phyloP scores from a whole-genome alignment of 2,113 vertebrate genomes.

The Rhipidura dahli region DNA sequence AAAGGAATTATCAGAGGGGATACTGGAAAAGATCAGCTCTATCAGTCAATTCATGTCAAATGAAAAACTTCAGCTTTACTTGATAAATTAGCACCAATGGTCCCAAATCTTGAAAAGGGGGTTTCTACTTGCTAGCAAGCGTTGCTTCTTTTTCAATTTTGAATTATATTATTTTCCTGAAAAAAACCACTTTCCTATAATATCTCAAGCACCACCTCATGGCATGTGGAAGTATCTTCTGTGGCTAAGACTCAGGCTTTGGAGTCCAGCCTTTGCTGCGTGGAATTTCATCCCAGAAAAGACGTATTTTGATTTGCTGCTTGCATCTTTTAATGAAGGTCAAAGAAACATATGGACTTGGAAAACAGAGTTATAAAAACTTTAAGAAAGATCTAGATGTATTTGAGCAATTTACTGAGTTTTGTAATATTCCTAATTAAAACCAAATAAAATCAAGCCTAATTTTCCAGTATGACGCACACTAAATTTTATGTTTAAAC shows the following conservation, averaged over 20 bases:
- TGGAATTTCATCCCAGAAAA: background rate
- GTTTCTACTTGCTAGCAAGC: background rate
- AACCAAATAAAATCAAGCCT: constrained; percentile 3
- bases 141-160: background rate
- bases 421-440: constrained; percentile 31
- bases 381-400: background rate
- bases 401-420: background rate
- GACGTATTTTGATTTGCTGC: background rate
- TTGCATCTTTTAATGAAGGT: background rate
- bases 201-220: background rate
- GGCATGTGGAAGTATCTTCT: background rate
- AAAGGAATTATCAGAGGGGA: background rate
- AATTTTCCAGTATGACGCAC: constrained; percentile 34
- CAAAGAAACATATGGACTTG: background rate
- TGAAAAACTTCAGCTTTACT: background rate
- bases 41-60: background rate
- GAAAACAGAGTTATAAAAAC: constrained; percentile 27
- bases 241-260: background rate
- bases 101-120: background rate
- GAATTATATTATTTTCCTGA: background rate
- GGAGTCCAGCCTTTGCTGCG: background rate
- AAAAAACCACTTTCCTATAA: background rate
- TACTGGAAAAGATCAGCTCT: background rate
- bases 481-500: constrained; percentile 7
- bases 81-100: background rate